Base-by-base conservation (phyloP, 2,888 invertebrate species). In the Nymphalis polychloros region DNA sequence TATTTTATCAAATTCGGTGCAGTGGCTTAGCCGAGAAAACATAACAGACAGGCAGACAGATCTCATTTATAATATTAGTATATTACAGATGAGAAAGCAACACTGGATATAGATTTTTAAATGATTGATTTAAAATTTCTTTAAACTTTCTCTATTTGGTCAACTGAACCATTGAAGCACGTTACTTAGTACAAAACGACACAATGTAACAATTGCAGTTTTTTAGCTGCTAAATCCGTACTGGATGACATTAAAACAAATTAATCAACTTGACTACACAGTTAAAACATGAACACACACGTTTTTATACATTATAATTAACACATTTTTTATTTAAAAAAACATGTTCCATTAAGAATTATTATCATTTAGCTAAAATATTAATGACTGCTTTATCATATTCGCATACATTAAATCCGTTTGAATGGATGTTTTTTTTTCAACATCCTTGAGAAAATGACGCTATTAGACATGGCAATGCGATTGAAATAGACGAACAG, bases 381-480 rank as follows among this genome's bases (percentile, higher is more conserved):
- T 59, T 23, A 60, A 60, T 47, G 48, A 27, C 13, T 47, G 20
- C 16, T 47, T 60, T 20, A 48, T 27, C 8, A 60, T 47, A 60
- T 20, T 60, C 86, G 85, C 82, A 79, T 86, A 84, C 78, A 78
- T 77, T 76, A 81, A 82, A 83, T 84, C 84, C 81, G 80, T 49
- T 59, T 55, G 49, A 63, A 48, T 67, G 53, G 47, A 62, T 35
- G 52, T 64, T 72, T 68, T 71, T 68, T 78, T 81, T 83, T 81
- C 83, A 81, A 79, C 78, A 78, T 78, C 78, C 72, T 77, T 75
- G 81, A 81, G 81, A 71, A 81, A 78, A 82, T 87, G 89, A 88
- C 84, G 85, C 78, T 82, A 83, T 78, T 78, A 69, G 80, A 80
- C 86, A 88, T 90, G 88, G 88, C 90, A 90, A 88, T 77, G 73